Percentiles rank a stretch among this genome's conserved stretches.
Conservation (phyloP, 2,113 vertebrate genomes). For the Seriola dumerili region DNA sequence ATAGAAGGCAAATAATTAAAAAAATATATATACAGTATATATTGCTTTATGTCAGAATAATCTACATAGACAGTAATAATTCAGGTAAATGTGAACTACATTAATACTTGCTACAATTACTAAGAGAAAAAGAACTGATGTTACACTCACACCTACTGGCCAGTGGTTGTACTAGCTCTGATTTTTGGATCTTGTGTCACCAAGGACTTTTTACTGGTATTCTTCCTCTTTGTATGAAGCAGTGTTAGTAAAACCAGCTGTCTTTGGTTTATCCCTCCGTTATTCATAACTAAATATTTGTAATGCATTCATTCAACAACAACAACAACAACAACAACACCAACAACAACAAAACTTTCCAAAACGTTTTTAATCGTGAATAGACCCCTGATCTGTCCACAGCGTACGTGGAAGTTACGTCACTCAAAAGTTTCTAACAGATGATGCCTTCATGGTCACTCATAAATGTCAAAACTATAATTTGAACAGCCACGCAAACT, state of each 20-base stretch:
- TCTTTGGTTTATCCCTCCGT: background rate
- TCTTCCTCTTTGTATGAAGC: background rate
- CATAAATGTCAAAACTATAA: background rate
- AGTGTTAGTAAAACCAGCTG: background rate
- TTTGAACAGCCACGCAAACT: background rate
- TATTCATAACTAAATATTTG: background rate
- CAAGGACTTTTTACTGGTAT: background rate
- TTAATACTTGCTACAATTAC: background rate
- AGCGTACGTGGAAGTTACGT: constrained; percentile 69
- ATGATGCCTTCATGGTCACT: background rate
- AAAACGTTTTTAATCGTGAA: constrained; percentile 6
- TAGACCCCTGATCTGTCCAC: background rate
- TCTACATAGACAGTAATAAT: background rate
- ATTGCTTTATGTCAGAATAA: background rate
- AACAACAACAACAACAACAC: too few relatives aligned
- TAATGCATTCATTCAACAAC: background rate
- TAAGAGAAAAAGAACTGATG: background rate
- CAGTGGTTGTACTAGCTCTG: constrained; percentile 31
- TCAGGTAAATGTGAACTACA: background rate
- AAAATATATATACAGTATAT: background rate
- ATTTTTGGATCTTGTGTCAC: constrained; percentile 4
- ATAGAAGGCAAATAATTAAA: background rate
- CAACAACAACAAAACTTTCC: background rate
- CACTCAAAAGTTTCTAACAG: constrained; percentile 32
- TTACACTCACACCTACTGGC: constrained; percentile 76